Base-by-base conservation (phyloP, 2,797 vertebrate genomes). In the Silurus lanzhouensis region DNA sequence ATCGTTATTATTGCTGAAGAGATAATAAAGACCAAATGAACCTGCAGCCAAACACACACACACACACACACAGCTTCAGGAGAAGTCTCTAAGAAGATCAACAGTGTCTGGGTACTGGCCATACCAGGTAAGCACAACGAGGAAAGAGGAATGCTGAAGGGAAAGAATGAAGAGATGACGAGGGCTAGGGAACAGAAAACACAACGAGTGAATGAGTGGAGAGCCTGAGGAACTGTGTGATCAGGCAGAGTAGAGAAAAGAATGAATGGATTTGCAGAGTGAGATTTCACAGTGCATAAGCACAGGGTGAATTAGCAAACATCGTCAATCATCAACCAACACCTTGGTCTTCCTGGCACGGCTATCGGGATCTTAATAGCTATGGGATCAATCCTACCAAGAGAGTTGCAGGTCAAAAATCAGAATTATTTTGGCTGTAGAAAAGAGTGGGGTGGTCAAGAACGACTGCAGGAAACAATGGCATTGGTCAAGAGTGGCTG, bases 21-120 rank as follows among this genome's bases (percentile, higher is more conserved):
- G 5, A 22, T 82, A 87, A 89, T 85, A 77, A 84, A 84, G 84
- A 74, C 6, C 17, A 74, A 77, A 67, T 14, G 44, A 77, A 20
- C 80, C 48, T 78, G 76, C 64, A 52, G 74, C 52, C 64, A 76
- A 57, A 76, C 67, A 72, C 58, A 67, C 85, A 85, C 57, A 81
- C 67, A 81, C 58, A 67, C 85, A 85, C 57, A 81, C 67, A 81
- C 48, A 68, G 75, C 75, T 78, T 38, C 75, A 78, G 75, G 75
- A 78, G 27, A 19, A 60, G 57, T 60, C 75, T 38, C 27, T 22
- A 77, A 27, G 27, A 77, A 17, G 76, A 79, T 64, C 60, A n/a
- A 64, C 38, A 17, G 13, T 79, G n/a, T 13, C 77, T 63, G 77
- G 38, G 38, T 25, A 7, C 38, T 1, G 6, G 22, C 60, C 77